Evolutionary conservation across 2,888 invertebrate genomes (phyloP).

Genomic region (Mythimna lalbum): DNA sequence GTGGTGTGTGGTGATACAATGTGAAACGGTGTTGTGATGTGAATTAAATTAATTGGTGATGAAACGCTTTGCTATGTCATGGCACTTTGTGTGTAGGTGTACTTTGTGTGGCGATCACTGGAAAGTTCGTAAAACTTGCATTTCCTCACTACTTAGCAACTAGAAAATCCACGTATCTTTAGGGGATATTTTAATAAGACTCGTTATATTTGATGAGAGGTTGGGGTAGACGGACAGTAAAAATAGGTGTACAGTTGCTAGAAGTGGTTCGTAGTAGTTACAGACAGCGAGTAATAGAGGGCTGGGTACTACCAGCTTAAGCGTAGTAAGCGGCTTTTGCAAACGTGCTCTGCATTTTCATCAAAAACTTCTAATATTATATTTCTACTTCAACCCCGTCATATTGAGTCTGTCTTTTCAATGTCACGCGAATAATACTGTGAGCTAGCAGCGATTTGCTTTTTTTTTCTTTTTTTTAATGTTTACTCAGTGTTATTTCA

Average conservation of each 20-base stretch:
- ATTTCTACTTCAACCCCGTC: background rate
- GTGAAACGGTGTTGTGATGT: background rate
- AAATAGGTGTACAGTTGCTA: background rate
- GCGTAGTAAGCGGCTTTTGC: background rate
- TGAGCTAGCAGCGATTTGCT: background rate
- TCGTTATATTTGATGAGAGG: background rate
- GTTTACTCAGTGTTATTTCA: background rate
- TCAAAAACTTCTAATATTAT: background rate
- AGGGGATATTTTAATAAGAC: background rate
- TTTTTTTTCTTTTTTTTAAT: background rate
- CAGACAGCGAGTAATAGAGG: background rate
- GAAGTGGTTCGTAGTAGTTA: background rate
- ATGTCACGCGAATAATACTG: slow-evolving; percentile 1
- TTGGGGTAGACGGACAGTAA: background rate
- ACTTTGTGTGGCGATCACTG: background rate
- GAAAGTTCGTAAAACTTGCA: background rate
- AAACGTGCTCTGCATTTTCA: slow-evolving; percentile 10
- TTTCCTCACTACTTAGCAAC: too few species aligned
- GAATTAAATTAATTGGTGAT: background rate
- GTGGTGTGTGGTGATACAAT: background rate
- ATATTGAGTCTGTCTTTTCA: background rate
- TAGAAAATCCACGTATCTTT: background rate
- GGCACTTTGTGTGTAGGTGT: background rate
- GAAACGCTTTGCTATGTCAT: background rate
- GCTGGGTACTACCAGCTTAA: background rate